Conservation (phyloP, 2,888 invertebrate species). For the Acanthosepion esculentum region DNA sequence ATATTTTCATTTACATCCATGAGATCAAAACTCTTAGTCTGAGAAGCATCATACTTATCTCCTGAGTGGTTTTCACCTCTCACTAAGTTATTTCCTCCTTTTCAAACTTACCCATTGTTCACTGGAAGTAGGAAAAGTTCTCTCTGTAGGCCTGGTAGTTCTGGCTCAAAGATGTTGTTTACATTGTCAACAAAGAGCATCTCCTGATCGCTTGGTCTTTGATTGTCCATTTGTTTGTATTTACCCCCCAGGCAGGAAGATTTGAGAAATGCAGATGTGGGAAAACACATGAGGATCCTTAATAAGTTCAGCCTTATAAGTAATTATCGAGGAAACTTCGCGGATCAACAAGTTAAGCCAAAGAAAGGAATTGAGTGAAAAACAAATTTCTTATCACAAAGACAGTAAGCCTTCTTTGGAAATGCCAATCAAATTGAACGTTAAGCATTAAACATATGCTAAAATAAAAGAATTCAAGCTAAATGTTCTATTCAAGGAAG, state of each 20-base stretch:
- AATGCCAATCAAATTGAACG: too few relatives aligned
- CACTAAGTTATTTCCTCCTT: too few relatives aligned
- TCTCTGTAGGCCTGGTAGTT: background rate
- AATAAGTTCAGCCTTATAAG: background rate
- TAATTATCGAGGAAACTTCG: background rate
- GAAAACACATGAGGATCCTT: conserved; percentile 2
- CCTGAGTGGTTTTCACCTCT: too few relatives aligned
- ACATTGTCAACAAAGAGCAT: background rate
- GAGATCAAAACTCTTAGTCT: too few relatives aligned
- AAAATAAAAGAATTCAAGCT: background rate
- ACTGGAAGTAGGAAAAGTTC: background rate
- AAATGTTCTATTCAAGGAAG: too few relatives aligned
- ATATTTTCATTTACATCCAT: too few relatives aligned
- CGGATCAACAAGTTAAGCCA: background rate
- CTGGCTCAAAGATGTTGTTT: background rate
- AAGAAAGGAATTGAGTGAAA: background rate
- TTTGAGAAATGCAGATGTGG: too few relatives aligned
- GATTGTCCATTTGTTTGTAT: background rate
- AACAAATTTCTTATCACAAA: background rate
- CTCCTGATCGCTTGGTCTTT: background rate
- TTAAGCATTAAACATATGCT: too few relatives aligned
- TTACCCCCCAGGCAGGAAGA: background rate
- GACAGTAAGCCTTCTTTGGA: too few relatives aligned
- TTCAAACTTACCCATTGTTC: background rate
- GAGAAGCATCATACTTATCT: too few relatives aligned